A percentile compares a stretch with the other conserved stretches of the same genome.
These are phyloP conservation scores for Propithecus coquereli DNA, from an alignment of 2,113 vertebrate genomes.

Conservation along the genomic window DNA sequence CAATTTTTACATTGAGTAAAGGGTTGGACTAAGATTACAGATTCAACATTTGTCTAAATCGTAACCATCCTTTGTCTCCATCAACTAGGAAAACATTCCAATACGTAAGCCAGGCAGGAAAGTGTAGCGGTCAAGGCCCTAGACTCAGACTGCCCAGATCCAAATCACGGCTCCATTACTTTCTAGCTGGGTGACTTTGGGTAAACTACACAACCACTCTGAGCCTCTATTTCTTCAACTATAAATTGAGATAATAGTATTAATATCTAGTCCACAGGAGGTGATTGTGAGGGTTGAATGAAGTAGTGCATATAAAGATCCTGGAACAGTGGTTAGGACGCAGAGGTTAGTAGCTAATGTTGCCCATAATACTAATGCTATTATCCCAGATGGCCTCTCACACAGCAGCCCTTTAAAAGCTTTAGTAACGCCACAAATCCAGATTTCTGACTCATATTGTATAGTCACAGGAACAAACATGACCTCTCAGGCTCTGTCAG, in stretches of 20 bases:
- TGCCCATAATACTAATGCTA: background rate
- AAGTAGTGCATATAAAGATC: background rate
- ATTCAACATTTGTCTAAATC: background rate
- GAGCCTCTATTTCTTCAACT: background rate
- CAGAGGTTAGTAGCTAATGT: background rate
- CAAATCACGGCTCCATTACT: background rate
- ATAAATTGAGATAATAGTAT: too few relatives aligned
- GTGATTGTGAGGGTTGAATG: background rate
- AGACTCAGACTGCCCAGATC: background rate
- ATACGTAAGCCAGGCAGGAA: background rate
- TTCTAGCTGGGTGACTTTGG: background rate
- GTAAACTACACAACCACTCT: background rate
- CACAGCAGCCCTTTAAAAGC: background rate
- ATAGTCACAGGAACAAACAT: background rate
- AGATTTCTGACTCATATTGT: background rate
- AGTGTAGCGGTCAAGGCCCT: too few relatives aligned
- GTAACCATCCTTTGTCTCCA: background rate
- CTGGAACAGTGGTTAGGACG: background rate
- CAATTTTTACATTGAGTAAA: background rate
- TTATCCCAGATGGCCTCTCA: too few relatives aligned
- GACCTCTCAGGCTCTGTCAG: background rate
- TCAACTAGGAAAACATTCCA: background rate
- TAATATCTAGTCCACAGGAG: background rate
- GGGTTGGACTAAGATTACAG: background rate
- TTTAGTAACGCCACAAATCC: background rate